Evolutionary conservation across 2,113 vertebrate genomes (phyloP).

Genomic region (Anthoscopus minutus): DNA sequence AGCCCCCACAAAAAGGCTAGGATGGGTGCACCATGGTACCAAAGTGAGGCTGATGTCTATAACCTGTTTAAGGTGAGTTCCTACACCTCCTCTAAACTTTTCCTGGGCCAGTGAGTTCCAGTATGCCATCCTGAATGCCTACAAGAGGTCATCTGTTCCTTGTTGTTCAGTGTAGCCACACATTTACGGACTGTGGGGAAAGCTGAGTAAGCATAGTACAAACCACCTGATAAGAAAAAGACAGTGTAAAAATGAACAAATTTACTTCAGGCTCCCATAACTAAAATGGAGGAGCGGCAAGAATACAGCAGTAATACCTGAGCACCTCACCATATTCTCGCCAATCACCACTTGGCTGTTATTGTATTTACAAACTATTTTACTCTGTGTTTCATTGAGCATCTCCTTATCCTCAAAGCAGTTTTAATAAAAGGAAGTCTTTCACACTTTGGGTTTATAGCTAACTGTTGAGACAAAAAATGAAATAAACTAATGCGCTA

Average conservation of each 20-base stretch:
- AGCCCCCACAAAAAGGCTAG: background rate
- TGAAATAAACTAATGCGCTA: background rate
- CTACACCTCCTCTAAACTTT: background rate
- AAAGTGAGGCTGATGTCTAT: constrained; percentile 56
- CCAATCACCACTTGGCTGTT: accelerated
- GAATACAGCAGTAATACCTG: background rate
- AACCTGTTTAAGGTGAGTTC: constrained; percentile 52
- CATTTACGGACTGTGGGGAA: background rate
- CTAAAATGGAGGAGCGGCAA: background rate
- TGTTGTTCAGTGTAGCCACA: background rate
- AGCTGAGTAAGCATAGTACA: background rate
- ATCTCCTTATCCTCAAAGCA: background rate
- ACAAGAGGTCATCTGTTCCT: background rate
- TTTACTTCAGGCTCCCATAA: background rate
- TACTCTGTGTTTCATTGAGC: background rate
- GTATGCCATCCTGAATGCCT: background rate
- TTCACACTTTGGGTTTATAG: background rate
- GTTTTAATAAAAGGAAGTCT: background rate
- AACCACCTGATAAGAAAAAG: background rate
- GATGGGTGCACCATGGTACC: constrained; percentile 39
- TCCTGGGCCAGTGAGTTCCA: background rate
- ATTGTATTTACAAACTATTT: background rate
- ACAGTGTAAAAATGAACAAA: background rate
- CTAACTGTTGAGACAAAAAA: background rate
- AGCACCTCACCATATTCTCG: background rate